Percentiles rank a stretch among this genome's conserved stretches.
phyloP scores from a whole-genome alignment of 2,113 vertebrate genomes.

The Onychostruthus taczanowskii region DNA sequence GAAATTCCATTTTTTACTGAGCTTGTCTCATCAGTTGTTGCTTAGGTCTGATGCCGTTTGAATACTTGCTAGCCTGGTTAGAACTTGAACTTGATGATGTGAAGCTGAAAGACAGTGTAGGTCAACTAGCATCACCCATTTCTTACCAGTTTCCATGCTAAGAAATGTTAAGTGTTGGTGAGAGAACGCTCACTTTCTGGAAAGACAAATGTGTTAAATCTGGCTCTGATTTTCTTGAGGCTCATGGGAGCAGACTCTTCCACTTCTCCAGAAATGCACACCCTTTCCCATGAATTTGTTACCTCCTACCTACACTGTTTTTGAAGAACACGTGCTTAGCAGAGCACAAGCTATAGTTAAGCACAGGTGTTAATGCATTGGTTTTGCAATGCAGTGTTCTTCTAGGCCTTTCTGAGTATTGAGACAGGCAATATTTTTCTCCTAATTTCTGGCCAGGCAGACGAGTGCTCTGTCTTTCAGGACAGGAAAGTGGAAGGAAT shows the following conservation, averaged over 20 bases:
- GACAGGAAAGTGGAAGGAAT: background rate
- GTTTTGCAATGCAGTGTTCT: background rate
- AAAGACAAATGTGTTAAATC: background rate
- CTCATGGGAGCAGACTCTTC: background rate
- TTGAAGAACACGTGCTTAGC: background rate
- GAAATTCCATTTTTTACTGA: background rate
- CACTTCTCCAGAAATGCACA: background rate
- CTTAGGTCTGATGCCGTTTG: background rate
- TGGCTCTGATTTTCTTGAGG: background rate
- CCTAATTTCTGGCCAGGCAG: background rate
- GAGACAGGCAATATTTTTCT: background rate
- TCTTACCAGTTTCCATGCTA: background rate
- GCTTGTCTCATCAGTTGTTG: background rate
- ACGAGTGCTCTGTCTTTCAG: background rate
- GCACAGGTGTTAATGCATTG: background rate
- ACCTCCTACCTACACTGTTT: background rate
- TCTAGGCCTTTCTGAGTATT: background rate
- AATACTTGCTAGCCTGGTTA: background rate
- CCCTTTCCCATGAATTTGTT: background rate
- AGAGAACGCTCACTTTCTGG: background rate
- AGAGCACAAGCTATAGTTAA: background rate
- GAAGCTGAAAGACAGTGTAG: background rate
- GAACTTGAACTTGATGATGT: accelerated
- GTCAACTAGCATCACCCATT: background rate
- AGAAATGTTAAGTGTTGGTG: background rate